phyloP scores from a whole-genome alignment of 2,113 vertebrate species.

The Hemichromis elongatus region DNA sequence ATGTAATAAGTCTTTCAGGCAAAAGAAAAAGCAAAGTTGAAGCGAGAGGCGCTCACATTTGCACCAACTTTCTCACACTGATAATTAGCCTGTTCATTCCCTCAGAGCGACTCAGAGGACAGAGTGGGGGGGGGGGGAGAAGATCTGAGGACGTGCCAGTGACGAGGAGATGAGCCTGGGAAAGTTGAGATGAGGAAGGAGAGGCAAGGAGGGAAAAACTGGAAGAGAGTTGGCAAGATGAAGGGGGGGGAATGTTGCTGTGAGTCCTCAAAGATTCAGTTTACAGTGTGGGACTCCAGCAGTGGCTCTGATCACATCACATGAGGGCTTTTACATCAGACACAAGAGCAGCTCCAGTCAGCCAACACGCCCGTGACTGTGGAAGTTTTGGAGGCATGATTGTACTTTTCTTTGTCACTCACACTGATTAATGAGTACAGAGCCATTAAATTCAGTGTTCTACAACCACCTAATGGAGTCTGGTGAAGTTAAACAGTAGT shows the following conservation, averaged over 20 bases:
- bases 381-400: background rate
- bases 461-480: background rate
- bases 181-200: background rate
- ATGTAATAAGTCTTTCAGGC: background rate
- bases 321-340: background rate
- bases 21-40: background rate
- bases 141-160: background rate
- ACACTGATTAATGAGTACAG: background rate
- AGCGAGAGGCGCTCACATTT: background rate
- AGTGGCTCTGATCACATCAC: background rate
- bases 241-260: background rate
- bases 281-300: background rate
- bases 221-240: background rate
- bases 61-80: background rate
- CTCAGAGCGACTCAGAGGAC: background rate
- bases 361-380: background rate
- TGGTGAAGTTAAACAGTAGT: background rate
- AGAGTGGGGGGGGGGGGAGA: background rate
- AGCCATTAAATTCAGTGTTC: background rate
- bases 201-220: background rate
- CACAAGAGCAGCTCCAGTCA: background rate
- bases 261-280: background rate
- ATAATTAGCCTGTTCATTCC: conserved; percentile 27
- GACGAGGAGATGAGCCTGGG: background rate
- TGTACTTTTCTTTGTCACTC: background rate